A percentile compares a stretch with the other conserved stretches of the same genome.
These are phyloP conservation scores for Timandra comae DNA, from an alignment of 2,888 invertebrate genomes.

Conservation along the genomic window DNA sequence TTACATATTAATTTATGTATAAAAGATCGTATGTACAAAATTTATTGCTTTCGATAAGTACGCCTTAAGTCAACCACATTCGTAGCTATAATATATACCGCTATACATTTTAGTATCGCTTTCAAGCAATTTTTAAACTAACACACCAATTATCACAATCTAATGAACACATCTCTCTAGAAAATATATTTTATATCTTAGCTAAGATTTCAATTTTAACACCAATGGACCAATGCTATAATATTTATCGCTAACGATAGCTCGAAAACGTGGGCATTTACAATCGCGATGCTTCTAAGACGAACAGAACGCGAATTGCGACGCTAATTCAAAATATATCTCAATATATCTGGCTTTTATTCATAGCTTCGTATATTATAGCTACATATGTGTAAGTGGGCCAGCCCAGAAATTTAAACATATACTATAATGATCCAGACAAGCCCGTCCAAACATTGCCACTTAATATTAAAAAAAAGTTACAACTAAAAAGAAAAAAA, in stretches of 20 bases:
- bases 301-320: neutral
- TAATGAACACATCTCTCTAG: no score
- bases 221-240: no score
- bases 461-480: slow-evolving; percentile 23
- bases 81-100: no score
- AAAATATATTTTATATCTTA: no score
- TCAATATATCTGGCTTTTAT: neutral
- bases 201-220: no score
- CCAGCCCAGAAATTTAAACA: slow-evolving; percentile 34
- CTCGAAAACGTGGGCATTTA: neutral
- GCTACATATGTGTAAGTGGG: slow-evolving; percentile 15
- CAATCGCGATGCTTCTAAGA: neutral
- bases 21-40: slow-evolving; percentile 17
- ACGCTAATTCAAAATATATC: neutral
- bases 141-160: no score
- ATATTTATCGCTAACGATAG: no score
- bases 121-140: no score
- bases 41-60: slow-evolving; percentile 7
- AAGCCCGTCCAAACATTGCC: slow-evolving; percentile 30
- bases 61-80: no score
- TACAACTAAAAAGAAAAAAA: slow-evolving; percentile 22
- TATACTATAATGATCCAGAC: slow-evolving; percentile 35
- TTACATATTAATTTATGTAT: no score
- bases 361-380: slow-evolving; percentile 5
- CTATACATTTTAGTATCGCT: no score